These are phyloP conservation scores for Copidosoma aretas DNA, from an alignment of 2,888 invertebrate genomes.

Conservation along the genomic window DNA sequence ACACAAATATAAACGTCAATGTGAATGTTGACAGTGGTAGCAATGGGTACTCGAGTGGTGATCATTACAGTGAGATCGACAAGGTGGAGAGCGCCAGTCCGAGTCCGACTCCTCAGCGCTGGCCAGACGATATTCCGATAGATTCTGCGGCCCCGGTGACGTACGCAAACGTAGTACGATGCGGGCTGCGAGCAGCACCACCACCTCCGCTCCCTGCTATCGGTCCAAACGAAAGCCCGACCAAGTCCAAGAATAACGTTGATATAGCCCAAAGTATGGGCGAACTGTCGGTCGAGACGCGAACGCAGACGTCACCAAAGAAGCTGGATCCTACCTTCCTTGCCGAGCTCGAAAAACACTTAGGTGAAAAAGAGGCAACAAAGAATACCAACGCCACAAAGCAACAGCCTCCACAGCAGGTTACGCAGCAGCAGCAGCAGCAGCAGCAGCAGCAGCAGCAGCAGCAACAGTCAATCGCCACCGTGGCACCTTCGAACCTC, in stretches of 20 bases:
- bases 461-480: not conserved
- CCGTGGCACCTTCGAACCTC: conserved; percentile 8
- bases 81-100: conserved; percentile 45
- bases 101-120: conserved; percentile 45
- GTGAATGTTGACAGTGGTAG: conserved; percentile 40
- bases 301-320: conserved; percentile 54
- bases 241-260: conserved; percentile 52
- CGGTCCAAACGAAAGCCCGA: conserved; percentile 53
- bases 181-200: conserved; percentile 33
- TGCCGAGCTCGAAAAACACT: conserved; percentile 71
- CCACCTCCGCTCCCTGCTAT: conserved; percentile 51
- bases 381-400: conserved; percentile 62
- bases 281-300: conserved; percentile 48
- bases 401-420: conserved; percentile 33
- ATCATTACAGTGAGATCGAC: conserved; percentile 57
- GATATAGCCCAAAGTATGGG: conserved; percentile 54
- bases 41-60: conserved; percentile 44
- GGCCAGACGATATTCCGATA: conserved; percentile 57
- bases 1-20: conserved; percentile 52
- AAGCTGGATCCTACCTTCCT: conserved; percentile 69
- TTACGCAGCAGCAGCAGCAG: conserved; percentile 9
- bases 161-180: conserved; percentile 52
- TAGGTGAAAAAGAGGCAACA: conserved; percentile 63
- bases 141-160: conserved; percentile 34
- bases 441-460: conserved; percentile 36